phyloP scores from a whole-genome alignment of 2,888 invertebrate species.

The Monochamus alternatus region DNA sequence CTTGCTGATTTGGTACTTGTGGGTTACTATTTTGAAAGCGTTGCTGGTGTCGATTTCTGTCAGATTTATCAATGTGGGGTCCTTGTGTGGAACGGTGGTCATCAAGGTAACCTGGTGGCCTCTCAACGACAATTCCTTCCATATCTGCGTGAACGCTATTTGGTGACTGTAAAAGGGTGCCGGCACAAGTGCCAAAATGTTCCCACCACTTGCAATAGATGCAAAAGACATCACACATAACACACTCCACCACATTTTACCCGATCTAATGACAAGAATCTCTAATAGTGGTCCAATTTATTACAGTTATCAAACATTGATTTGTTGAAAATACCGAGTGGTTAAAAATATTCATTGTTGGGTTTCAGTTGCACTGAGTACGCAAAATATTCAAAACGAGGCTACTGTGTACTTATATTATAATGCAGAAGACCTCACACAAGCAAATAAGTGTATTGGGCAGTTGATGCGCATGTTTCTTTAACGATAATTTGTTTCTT shows the following conservation, averaged over 20 bases:
- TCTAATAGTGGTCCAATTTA: neutral
- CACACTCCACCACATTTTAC: constrained; percentile 23
- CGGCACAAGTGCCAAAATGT: constrained; percentile 58
- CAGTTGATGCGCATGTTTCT: too few relatives aligned
- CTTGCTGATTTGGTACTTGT: constrained; percentile 42
- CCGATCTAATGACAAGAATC: neutral
- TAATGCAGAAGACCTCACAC: too few relatives aligned
- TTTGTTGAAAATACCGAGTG: neutral
- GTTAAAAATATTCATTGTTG: neutral
- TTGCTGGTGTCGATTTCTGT: constrained; percentile 53
- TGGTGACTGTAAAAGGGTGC: constrained; percentile 62
- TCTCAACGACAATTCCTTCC: constrained; percentile 57
- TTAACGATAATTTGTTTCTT: too few relatives aligned
- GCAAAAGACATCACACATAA: constrained; percentile 10
- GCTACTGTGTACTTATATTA: too few relatives aligned
- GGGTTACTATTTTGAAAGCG: constrained; percentile 33
- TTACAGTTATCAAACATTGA: neutral
- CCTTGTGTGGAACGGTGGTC: constrained; percentile 60
- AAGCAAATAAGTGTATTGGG: too few relatives aligned
- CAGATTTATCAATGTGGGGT: constrained; percentile 49
- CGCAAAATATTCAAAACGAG: too few relatives aligned
- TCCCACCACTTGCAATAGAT: constrained; percentile 44
- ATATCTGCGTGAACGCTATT: constrained; percentile 57
- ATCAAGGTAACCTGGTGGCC: constrained; percentile 65
- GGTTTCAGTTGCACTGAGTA: neutral